A percentile compares a stretch with the other conserved stretches of the same genome.
These are phyloP conservation scores for Apamea sordens DNA, from an alignment of 2,888 invertebrate species.

Conservation along the genomic window DNA sequence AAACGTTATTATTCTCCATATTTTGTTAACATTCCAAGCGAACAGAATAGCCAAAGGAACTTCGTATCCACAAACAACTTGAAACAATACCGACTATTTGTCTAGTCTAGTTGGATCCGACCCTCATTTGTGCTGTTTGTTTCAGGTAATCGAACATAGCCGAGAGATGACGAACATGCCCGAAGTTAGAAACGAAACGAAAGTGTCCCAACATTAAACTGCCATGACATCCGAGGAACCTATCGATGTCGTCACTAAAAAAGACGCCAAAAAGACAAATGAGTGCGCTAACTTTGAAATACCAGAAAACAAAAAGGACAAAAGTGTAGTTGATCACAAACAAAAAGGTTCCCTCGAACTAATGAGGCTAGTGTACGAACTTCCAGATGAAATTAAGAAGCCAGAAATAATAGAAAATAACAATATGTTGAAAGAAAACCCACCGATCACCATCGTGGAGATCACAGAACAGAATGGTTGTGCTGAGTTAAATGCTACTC, in stretches of 20 bases:
- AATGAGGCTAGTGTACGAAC: conserved; percentile 87
- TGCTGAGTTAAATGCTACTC: conserved; percentile 79
- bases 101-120: conserved; percentile 37
- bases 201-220: conserved; percentile 70
- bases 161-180: conserved; percentile 78
- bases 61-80: conserved; percentile 52
- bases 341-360: conserved; percentile 81
- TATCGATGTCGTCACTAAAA: conserved; percentile 83
- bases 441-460: conserved; percentile 87
- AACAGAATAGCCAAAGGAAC: conserved; percentile 35
- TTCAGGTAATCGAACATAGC: conserved; percentile 63
- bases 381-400: conserved; percentile 83
- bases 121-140: conserved; percentile 55
- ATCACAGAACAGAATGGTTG: conserved; percentile 88
- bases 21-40: conserved; percentile 23
- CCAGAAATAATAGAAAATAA: conserved; percentile 80
- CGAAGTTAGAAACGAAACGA: conserved; percentile 60
- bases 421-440: conserved; percentile 87
- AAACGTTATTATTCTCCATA: conserved; percentile 20
- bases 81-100: conserved; percentile 54
- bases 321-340: conserved; percentile 76
- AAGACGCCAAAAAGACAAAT: conserved; percentile 82
- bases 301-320: conserved; percentile 77
- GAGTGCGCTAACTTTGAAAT: conserved; percentile 79
- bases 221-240: conserved; percentile 88